phyloP scores from a whole-genome alignment of 2,888 invertebrate genomes.

The Monopis laevigella region DNA sequence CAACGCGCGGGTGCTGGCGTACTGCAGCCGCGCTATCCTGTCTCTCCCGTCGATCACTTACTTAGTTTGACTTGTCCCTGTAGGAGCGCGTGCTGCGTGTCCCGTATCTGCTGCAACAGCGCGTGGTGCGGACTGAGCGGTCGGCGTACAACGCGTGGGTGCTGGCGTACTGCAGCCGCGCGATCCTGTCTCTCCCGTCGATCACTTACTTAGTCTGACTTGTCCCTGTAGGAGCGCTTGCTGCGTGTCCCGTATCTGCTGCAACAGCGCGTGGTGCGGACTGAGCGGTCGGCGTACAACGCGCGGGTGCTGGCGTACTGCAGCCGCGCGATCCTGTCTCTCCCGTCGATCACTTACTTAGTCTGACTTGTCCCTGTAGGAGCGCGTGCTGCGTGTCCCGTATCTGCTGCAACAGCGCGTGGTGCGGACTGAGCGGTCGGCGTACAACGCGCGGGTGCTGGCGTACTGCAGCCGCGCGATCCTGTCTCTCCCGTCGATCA shows the following conservation, averaged over 20 bases:
- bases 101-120: conserved; percentile 58
- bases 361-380: too few relatives aligned
- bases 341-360: conserved; percentile 22
- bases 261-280: conserved; percentile 60
- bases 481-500: conserved; percentile 35
- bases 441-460: conserved; percentile 49
- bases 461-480: conserved; percentile 57
- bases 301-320: conserved; percentile 53
- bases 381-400: too few relatives aligned
- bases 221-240: conserved; percentile 64
- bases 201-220: conserved; percentile 45
- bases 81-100: conserved; percentile 59
- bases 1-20: too few relatives aligned
- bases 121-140: conserved; percentile 58
- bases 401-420: too few relatives aligned
- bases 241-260: conserved; percentile 59
- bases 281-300: conserved; percentile 54
- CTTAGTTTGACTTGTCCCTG: conserved; percentile 66
- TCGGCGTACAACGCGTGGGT: conserved; percentile 52
- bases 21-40: too few relatives aligned
- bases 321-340: conserved; percentile 51
- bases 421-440: too few relatives aligned
- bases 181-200: conserved; percentile 42
- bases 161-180: conserved; percentile 52
- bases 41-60: too few relatives aligned